Base-by-base conservation (phyloP, 2,888 invertebrate genomes). In the Idaea straminata region DNA sequence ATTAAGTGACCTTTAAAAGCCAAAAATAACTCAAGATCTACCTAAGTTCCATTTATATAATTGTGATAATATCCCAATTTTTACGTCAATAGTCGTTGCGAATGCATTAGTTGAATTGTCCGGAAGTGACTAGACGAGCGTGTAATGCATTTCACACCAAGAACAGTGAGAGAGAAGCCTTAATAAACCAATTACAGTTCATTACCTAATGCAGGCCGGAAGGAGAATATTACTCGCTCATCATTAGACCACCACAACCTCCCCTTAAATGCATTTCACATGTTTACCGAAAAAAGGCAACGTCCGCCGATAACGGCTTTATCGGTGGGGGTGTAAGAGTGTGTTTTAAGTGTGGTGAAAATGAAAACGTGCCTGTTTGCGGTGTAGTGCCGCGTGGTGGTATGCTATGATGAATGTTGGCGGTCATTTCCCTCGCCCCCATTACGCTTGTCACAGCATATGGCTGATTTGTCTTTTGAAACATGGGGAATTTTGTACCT, bases 201-300 rank as follows among this genome's bases (percentile, higher is more conserved):
- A 91, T 91, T 91, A 90, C 86, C 87, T 88, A 91, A 91, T 87
- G 84, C 85, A 80, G 75, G 75, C 87, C 90, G 92, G 92, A 92
- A 91, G 83, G 80, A 72, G 77, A 78, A 81, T 82, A 91, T 92
- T 92, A 91, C 82, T 81, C 89, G 89, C 83, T 86, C 88, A 87
- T 90, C 91, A 91, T 89, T 89, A 75, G 75, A 88, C 91, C 90
- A 88, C 91, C 90, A 77, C 89, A 88, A 85, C 75, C 82, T 86
- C 85, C 90, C 88, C 86, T 84, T 83, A 87, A 87, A 87, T 85
- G 82, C 83, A 84, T 83, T 86, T 85, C 82, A 85, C 79, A 75
- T 84, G 79, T 86, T 84, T 84, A 79, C 81, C 75, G 76, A 84
- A 82, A 83, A 82, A 83, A 79, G 76, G 73, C 73, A 79, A 72